Conservation (phyloP, 1,140 invertebrate genomes). For the Trinorchestia longiramus region DNA sequence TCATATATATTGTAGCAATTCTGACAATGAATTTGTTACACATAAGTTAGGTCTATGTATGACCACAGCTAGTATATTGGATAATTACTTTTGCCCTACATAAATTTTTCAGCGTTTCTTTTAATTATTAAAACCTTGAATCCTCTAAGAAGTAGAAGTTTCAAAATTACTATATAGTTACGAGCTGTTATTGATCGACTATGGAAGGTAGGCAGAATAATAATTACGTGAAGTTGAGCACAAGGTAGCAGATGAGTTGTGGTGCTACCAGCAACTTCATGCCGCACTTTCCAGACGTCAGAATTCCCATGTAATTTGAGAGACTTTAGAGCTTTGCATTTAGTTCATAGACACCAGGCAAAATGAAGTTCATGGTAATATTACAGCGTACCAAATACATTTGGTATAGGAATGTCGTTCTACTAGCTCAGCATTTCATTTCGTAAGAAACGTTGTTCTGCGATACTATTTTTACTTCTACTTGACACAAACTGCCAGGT, state of each 20-base stretch:
- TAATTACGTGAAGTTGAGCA: neutral
- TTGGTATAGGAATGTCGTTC: neutral
- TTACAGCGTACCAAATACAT: neutral
- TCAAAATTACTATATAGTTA: neutral
- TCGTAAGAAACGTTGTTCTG: neutral
- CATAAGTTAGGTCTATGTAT: too few species aligned
- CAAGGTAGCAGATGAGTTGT: neutral
- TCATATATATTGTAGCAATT: too few species aligned
- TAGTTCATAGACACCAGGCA: neutral
- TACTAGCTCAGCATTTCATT: neutral
- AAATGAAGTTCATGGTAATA: neutral
- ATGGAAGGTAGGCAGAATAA: neutral
- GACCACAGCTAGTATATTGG: too few species aligned
- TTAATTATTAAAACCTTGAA: neutral
- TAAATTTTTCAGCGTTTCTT: too few species aligned
- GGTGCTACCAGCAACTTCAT: neutral
- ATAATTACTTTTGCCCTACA: too few species aligned
- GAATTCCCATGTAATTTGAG: neutral
- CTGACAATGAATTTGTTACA: too few species aligned
- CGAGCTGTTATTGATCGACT: neutral
- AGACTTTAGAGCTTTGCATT: neutral
- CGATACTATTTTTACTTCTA: neutral
- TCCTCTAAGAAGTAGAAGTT: neutral
- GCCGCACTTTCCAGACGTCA: neutral
- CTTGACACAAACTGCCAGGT: neutral